These are phyloP conservation scores for Onychomys torridus DNA, from an alignment of 2,797 vertebrate species.

Conservation along the genomic window DNA sequence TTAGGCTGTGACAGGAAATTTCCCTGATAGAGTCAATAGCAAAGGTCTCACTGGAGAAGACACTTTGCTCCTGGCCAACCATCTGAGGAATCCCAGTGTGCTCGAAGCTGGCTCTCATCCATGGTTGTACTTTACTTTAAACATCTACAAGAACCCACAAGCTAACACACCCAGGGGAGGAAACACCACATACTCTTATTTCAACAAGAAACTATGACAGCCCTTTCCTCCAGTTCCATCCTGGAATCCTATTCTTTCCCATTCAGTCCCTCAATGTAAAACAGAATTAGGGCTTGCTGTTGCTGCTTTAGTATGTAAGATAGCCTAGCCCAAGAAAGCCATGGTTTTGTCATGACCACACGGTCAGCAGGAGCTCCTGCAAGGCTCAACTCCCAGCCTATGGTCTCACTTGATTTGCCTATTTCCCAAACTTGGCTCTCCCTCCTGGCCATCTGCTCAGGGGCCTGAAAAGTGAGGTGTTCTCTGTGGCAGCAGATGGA, in stretches of 20 bases:
- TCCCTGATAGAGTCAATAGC: not conserved
- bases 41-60: not conserved
- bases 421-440: conserved; percentile 42
- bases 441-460: conserved; percentile 66
- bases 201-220: not conserved
- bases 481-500: conserved; percentile 65
- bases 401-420: not conserved
- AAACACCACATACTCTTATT: not conserved
- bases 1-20: not conserved
- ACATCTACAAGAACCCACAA: not conserved
- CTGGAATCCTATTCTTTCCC: not conserved
- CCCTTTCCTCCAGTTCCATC: no score
- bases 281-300: rapidly evolving
- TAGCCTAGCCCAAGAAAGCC: rapidly evolving
- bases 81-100: not conserved
- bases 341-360: not conserved
- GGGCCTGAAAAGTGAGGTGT: conserved; percentile 16
- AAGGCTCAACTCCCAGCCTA: not conserved
- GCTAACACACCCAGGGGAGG: not conserved
- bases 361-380: no score
- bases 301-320: rapidly evolving
- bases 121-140: not conserved
- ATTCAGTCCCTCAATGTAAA: rapidly evolving
- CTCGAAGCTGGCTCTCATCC: not conserved
- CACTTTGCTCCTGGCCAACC: not conserved